A percentile compares a stretch with the other conserved stretches of the same genome.
Conservation (phyloP, 2,888 invertebrate genomes). For the Caenorhabditis imperialis region DNA sequence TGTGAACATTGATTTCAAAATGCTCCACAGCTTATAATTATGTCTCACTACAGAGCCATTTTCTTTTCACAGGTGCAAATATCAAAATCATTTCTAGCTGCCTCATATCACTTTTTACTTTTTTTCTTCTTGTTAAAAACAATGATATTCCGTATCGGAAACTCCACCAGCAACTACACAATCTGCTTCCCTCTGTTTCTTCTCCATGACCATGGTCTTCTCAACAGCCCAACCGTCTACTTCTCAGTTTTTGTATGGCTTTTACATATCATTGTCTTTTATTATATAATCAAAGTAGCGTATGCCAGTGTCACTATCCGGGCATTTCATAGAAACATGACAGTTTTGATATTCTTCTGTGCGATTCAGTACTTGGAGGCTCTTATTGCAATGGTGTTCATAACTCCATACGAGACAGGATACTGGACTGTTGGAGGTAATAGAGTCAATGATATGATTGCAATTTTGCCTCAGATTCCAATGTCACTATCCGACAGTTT, state of each 20-base stretch:
- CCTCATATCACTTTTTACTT: neutral
- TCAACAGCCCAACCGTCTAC: conserved; percentile 3
- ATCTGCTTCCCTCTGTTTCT: conserved; percentile 12
- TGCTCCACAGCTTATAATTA: too few species aligned
- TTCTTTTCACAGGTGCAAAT: too few species aligned
- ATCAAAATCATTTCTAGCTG: too few species aligned
- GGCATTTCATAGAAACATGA: conserved; percentile 28
- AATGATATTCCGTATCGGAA: conserved; percentile 26
- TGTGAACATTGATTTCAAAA: too few species aligned
- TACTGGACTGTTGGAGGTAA: conserved; percentile 4
- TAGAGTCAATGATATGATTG: neutral
- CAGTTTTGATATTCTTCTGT: conserved; percentile 11
- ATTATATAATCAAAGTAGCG: conserved; percentile 5
- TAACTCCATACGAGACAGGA: conserved; percentile 26
- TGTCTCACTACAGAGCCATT: too few species aligned
- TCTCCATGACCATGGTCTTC: conserved; percentile 6
- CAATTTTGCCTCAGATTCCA: neutral
- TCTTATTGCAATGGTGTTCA: conserved; percentile 6
- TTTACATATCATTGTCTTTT: conserved; percentile 3
- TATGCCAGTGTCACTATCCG: conserved; percentile 8
- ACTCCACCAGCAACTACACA: conserved; percentile 13
- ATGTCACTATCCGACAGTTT: conserved; percentile 16
- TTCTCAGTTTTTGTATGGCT: neutral
- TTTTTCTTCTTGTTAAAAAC: neutral
- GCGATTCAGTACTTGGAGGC: conserved; percentile 21